Evolutionary conservation across 2,888 invertebrate species (phyloP).

Genomic region (Synanthedon andrenaeformis): DNA sequence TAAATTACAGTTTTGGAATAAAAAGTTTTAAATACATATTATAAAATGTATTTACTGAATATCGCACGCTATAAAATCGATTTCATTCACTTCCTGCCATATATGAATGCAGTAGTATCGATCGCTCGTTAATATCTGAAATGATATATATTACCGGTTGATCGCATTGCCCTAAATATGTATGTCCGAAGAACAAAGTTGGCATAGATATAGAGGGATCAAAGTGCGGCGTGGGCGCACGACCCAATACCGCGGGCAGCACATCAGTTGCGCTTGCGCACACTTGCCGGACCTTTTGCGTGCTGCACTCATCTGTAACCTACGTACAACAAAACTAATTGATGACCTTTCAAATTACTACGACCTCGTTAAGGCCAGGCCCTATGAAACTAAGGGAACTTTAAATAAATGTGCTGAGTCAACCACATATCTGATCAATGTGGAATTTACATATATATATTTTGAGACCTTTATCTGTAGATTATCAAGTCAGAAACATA

Average conservation of each 20-base stretch:
- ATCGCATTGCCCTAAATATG: slow-evolving; percentile 47
- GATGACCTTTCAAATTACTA: slow-evolving; percentile 23
- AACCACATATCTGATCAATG: too few species aligned
- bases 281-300: slow-evolving; percentile 50
- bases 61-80: too few species aligned
- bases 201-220: slow-evolving; percentile 64
- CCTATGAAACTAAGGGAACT: too few species aligned
- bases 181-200: slow-evolving; percentile 59
- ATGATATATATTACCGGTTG: slow-evolving; percentile 27
- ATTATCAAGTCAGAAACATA: too few species aligned
- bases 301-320: slow-evolving; percentile 31
- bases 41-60: too few species aligned
- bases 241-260: slow-evolving; percentile 53
- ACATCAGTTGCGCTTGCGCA: slow-evolving; percentile 14
- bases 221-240: slow-evolving; percentile 66
- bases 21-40: too few species aligned
- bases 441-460: too few species aligned
- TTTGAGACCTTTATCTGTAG: too few species aligned
- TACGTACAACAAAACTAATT: slow-evolving; percentile 27
- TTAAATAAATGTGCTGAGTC: too few species aligned
- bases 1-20: too few species aligned
- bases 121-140: slow-evolving; percentile 34
- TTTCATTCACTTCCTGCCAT: background rate
- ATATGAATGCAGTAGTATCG: slow-evolving; percentile 3
- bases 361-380: slow-evolving; percentile 7